Evolutionary conservation across 1,140 invertebrate genomes (phyloP).

Genomic region (Drosophila cardini): DNA sequence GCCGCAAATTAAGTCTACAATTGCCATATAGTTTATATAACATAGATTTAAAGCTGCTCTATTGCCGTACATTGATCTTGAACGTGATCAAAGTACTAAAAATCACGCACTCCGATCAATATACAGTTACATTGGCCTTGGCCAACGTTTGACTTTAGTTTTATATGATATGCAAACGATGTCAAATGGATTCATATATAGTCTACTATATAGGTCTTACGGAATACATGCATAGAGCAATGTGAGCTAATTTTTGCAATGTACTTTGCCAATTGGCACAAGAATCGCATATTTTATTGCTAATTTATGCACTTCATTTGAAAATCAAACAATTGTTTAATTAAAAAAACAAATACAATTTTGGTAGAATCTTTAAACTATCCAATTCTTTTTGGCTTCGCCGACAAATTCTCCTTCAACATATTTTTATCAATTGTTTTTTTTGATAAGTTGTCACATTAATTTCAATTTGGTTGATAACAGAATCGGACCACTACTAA

Average conservation of each 20-base stretch:
- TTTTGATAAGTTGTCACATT: not conserved
- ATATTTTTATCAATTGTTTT: not conserved
- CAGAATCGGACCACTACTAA: conserved; percentile 15
- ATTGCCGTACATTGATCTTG: conserved; percentile 50
- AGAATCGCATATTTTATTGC: not conserved
- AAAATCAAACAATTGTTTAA: not conserved
- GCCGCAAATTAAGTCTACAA: conserved; percentile 12
- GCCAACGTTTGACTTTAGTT: conserved; percentile 43
- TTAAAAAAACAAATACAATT: too few species aligned
- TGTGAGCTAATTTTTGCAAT: conserved; percentile 10
- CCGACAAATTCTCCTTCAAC: not conserved
- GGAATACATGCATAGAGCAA: conserved; percentile 8
- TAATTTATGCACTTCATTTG: conserved; percentile 38
- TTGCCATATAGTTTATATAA: not conserved
- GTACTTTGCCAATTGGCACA: conserved; percentile 30
- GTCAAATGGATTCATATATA: conserved; percentile 21
- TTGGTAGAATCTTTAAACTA: too few species aligned
- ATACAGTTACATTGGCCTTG: conserved; percentile 50
- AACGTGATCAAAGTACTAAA: conserved; percentile 44
- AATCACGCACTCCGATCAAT: conserved; percentile 64
- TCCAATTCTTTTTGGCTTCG: too few species aligned
- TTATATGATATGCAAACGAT: too few species aligned
- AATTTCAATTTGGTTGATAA: not conserved
- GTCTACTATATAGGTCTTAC: not conserved
- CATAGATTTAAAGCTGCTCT: not conserved